Base-by-base conservation (phyloP, 1,140 invertebrate species). In the Anthonomus grandis region DNA sequence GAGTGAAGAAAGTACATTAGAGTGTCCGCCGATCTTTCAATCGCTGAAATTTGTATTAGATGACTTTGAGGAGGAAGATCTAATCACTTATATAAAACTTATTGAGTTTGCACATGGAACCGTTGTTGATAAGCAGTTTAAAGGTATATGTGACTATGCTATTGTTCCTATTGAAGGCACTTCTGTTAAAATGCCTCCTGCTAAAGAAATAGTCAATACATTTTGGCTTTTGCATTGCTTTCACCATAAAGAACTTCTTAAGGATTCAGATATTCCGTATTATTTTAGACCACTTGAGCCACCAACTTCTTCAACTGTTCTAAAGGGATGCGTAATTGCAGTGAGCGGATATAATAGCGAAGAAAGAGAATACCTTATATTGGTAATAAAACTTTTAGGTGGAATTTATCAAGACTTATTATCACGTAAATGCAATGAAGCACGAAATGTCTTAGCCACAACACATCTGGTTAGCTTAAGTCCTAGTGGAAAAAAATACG, bases 391-490 rank as follows among this genome's bases (percentile, higher is more conserved):
- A 60, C 66, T 81, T 17, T 70, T 93, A 9, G 90, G 90, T 15
- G 90, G 87, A 25, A 78, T 72, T 81, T 87, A 68, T 47, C 85
- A 87, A 66, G 82, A 86, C 60, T 79, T 77, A 60, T 85, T 87
- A 70, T 80, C 81, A 1, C 73, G 80, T 15, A 59, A 52, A 52
- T 27, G 24, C 15, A 51, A 22, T 12, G 17, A 17, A 15, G 27
- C 22, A 17, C 34, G 47, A 25, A 46, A 74, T 36, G 73, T 83
- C 0, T 45, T 76, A 5, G 78, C 79, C 0, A 84, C 81, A 5
- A 93, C 90, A 0, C 91, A 93, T 74, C 78, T 96, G 0, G 74
- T 95, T 18, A 90, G 89, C 54, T 83, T 84, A 6, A 74, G 74
- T 0, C 73, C 89, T 0, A 76, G 76, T 55, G 91, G 92, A 0